phyloP scores from a whole-genome alignment of 2,113 vertebrate species.

The Thryonomys swinderianus region DNA sequence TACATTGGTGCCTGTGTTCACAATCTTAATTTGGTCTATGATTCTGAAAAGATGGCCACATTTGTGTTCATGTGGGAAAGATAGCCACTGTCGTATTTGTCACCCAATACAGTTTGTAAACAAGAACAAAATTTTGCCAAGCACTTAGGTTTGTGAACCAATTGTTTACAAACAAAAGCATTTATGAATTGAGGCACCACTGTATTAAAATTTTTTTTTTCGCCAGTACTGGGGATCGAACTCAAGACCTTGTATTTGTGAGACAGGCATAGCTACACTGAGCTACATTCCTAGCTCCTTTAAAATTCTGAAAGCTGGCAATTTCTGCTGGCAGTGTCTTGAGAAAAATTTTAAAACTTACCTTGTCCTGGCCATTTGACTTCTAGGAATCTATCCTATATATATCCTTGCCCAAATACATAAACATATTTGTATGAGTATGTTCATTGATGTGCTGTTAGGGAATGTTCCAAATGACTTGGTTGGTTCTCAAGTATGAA shows the following conservation, averaged over 20 bases:
- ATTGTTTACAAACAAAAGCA: not conserved
- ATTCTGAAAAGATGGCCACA: not conserved
- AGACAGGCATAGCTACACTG: too few relatives aligned
- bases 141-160: not conserved
- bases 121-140: not conserved
- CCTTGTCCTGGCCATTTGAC: not conserved
- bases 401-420: not conserved
- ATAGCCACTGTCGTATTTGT: not conserved
- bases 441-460: not conserved
- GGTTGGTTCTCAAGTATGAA: not conserved
- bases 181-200: not conserved
- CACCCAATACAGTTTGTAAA: not conserved
- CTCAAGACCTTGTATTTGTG: too few relatives aligned
- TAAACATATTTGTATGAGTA: not conserved
- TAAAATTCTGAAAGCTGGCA: not conserved
- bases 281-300: too few relatives aligned
- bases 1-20: not conserved
- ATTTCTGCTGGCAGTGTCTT: not conserved
- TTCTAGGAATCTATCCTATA: not conserved
- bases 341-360: not conserved
- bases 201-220: too few relatives aligned
- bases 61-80: not conserved
- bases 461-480: not conserved
- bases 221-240: too few relatives aligned
- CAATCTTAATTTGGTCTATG: not conserved